These are phyloP conservation scores for Camponotus floridanus DNA, from an alignment of 1,140 invertebrate species.

Conservation along the genomic window DNA sequence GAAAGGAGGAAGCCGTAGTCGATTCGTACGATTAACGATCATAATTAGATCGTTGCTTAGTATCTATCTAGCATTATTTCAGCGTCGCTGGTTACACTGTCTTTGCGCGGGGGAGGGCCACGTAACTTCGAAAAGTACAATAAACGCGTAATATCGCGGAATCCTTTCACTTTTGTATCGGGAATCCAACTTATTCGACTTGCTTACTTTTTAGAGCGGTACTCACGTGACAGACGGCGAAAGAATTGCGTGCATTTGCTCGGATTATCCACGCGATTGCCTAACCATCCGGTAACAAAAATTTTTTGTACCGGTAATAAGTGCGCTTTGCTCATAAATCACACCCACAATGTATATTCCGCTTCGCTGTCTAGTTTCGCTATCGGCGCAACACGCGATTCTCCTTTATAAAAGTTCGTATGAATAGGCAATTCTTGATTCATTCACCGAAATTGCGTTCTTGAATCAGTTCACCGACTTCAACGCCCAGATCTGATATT, in stretches of 20 bases:
- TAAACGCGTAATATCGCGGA: background rate
- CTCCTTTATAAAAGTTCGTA: background rate
- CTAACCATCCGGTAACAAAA: conserved; percentile 50
- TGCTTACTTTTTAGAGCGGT: conserved; percentile 18
- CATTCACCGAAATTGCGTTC: conserved; percentile 40
- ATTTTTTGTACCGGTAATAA: conserved; percentile 26
- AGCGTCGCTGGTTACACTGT: conserved; percentile 30
- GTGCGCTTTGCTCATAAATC: conserved; percentile 46
- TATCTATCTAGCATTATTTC: conserved; percentile 19
- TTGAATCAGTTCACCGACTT: conserved; percentile 26
- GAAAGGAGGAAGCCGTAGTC: conserved; percentile 72
- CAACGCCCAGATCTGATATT: conserved; percentile 16
- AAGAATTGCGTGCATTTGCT: conserved; percentile 39
- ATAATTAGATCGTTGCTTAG: conserved; percentile 51
- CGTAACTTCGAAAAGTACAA: conserved; percentile 39
- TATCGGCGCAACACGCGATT: conserved; percentile 14
- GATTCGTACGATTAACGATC: conserved; percentile 58
- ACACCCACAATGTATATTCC: conserved; percentile 11
- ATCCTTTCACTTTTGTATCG: conserved; percentile 50
- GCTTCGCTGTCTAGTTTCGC: background rate
- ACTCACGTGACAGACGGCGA: conserved; percentile 28
- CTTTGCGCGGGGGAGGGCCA: conserved; percentile 11
- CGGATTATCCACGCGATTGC: conserved; percentile 37
- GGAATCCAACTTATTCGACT: background rate
- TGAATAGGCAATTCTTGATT: conserved; percentile 21